Percentiles rank a stretch among this genome's conserved stretches.
Evolutionary conservation across 1,140 invertebrate species (phyloP).

Genomic region (Cyphomyrmex costatus): DNA sequence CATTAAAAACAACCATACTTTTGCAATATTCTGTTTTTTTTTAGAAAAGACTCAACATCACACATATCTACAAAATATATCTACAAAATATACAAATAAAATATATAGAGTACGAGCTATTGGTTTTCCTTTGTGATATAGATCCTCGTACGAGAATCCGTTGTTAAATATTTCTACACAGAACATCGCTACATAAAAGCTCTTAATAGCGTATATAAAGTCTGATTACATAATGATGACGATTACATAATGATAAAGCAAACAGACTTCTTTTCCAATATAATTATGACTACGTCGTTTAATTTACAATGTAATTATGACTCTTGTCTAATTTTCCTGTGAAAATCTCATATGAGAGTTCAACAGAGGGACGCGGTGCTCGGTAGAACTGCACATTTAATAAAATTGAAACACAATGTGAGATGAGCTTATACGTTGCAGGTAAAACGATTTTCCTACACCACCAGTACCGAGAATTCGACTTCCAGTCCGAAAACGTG

Average conservation of each 20-base stretch:
- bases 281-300: background rate
- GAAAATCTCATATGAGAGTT: background rate
- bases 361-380: background rate
- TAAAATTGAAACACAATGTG: background rate
- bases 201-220: slow-evolving; percentile 3
- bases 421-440: slow-evolving; percentile 81
- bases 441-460: slow-evolving; percentile 94
- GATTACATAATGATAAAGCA: background rate
- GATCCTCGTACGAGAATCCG: background rate
- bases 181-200: background rate
- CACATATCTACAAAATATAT: background rate
- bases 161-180: background rate
- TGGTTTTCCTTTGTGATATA: slow-evolving; percentile 10
- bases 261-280: background rate
- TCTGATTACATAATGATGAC: background rate
- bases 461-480: slow-evolving; percentile 93
- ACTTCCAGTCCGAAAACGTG: slow-evolving; percentile 92
- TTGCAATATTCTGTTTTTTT: background rate
- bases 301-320: too few relatives aligned
- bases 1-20: slow-evolving; percentile 1
- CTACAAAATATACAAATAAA: background rate
- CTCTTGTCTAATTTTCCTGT: background rate
- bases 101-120: background rate
- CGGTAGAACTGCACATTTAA: background rate
- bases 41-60: background rate